Conservation (phyloP, 1,140 invertebrate genomes). For the Neelides sp. region DNA sequence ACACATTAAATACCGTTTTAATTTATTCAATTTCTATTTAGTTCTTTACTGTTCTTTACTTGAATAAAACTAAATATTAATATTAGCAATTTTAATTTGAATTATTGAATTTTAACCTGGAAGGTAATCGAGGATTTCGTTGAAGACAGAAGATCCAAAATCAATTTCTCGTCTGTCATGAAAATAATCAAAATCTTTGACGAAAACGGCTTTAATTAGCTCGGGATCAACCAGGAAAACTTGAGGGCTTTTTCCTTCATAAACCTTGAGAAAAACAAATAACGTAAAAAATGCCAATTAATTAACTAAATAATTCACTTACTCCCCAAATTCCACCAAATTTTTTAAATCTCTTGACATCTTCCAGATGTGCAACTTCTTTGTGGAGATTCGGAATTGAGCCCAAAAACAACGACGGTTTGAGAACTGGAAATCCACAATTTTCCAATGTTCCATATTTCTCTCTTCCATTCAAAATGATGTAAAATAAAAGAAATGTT, state of each 20-base stretch:
- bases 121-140: constrained; percentile 14
- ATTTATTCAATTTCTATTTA: constrained; percentile 4
- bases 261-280: constrained; percentile 3
- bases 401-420: constrained; percentile 20
- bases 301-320: not conserved
- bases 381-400: constrained; percentile 20
- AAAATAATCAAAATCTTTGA: constrained; percentile 19
- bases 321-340: constrained; percentile 25
- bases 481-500: no score
- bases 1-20: no score
- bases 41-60: not conserved
- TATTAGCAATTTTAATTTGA: not conserved
- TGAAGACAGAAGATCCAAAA: constrained; percentile 9
- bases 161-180: constrained; percentile 4
- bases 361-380: constrained; percentile 22
- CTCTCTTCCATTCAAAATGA: constrained; percentile 9
- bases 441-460: constrained; percentile 26
- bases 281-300: not conserved
- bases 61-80: not conserved
- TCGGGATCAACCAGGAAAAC: constrained; percentile 13
- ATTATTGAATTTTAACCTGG: constrained; percentile 4
- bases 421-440: constrained; percentile 22
- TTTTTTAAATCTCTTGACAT: constrained; percentile 24
- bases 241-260: constrained; percentile 6
- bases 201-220: constrained; percentile 12